Percentiles rank a stretch among this genome's conserved stretches.
phyloP scores from a whole-genome alignment of 1,140 invertebrate species.

The Neuroterus valhalla region DNA sequence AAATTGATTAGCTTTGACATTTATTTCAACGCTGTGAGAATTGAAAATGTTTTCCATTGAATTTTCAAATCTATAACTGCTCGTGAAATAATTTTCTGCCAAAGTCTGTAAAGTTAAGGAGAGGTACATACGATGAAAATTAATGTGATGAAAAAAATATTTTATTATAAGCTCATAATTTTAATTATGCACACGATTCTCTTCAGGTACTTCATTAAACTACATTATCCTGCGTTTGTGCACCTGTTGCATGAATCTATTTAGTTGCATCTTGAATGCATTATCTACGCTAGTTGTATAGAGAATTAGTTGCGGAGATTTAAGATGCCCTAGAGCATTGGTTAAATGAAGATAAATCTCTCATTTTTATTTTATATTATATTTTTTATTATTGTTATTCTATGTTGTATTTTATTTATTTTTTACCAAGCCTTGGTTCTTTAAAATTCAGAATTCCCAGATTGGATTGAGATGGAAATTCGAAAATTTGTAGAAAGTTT shows the following conservation, averaged over 20 bases:
- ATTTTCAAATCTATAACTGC: too few species aligned
- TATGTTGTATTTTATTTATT: not conserved
- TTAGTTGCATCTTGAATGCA: constrained; percentile 16
- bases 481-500: too few species aligned
- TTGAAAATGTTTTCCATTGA: too few species aligned
- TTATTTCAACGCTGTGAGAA: too few species aligned
- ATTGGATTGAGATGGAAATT: too few species aligned
- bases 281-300: constrained; percentile 16
- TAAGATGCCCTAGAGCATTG: constrained; percentile 8
- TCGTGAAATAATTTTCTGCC: too few species aligned
- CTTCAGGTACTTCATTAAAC: constrained; percentile 16
- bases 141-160: constrained; percentile 6
- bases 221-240: constrained; percentile 17
- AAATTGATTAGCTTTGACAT: too few species aligned
- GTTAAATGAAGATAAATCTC: constrained; percentile 26
- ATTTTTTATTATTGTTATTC: not conserved
- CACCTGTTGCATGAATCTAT: constrained; percentile 28
- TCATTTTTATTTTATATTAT: constrained; percentile 11
- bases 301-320: constrained; percentile 18
- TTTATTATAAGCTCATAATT: constrained; percentile 20
- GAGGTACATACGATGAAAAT: constrained; percentile 1
- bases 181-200: constrained; percentile 10
- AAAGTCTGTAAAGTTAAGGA: constrained; percentile 1
- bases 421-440: not conserved
- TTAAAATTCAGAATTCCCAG: too few species aligned